Evolutionary conservation across 64 coral and sea anemone species (phyloP).

Genomic region (Porites lutea): DNA sequence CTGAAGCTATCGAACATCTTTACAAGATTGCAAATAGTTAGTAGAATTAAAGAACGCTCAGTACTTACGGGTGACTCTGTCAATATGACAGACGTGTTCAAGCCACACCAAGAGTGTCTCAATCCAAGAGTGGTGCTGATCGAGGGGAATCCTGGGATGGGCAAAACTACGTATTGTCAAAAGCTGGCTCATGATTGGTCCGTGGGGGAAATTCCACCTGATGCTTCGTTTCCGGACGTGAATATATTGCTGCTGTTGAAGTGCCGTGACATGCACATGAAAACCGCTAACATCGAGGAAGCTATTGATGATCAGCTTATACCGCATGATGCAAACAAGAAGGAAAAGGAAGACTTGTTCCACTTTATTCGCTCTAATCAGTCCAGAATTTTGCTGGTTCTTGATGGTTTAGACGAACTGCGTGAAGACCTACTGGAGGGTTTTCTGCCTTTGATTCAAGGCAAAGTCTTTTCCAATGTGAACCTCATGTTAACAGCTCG

Average conservation of each 20-base stretch:
- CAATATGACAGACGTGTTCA: slow-evolving; percentile 26
- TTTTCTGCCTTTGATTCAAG: neutral
- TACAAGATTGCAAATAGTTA: slow-evolving; percentile 1
- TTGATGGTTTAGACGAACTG: slow-evolving; percentile 44
- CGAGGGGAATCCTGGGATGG: slow-evolving; percentile 25
- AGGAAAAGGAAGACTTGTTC: neutral
- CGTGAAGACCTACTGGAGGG: neutral
- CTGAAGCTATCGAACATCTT: neutral
- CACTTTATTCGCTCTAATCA: slow-evolving; percentile 30
- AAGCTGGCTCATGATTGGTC: slow-evolving; percentile 59
- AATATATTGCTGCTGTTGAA: slow-evolving; percentile 35
- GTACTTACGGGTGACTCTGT: neutral
- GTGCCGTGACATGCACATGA: slow-evolving; percentile 51
- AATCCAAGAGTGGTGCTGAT: slow-evolving; percentile 46
- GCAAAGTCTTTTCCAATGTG: slow-evolving; percentile 4
- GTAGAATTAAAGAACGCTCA: neutral
- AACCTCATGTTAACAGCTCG: slow-evolving; percentile 11
- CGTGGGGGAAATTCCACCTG: neutral
- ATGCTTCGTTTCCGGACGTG: slow-evolving; percentile 24
- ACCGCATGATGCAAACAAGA: neutral
- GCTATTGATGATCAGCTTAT: slow-evolving; percentile 38
- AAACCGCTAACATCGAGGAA: neutral
- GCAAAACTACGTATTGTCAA: slow-evolving; percentile 42
- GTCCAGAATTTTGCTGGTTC: slow-evolving; percentile 26
- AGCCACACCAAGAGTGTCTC: slow-evolving; percentile 14